A percentile compares a stretch with the other conserved stretches of the same genome.
Conservation (phyloP, 2,888 invertebrate species). For the Neoascia interrupta region DNA sequence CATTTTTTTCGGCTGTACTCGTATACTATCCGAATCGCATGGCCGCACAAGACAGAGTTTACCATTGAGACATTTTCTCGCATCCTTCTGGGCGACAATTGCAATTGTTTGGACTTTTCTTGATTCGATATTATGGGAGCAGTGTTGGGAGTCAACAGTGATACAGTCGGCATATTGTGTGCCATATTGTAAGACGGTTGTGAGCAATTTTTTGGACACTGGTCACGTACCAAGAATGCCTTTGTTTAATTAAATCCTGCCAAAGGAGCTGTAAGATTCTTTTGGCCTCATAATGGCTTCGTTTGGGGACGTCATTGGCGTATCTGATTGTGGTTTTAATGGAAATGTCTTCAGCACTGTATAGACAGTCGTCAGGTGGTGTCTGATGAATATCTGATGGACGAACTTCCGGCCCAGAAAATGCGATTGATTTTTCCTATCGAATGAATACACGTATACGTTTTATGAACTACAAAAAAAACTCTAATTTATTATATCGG, state of each 20-base stretch:
- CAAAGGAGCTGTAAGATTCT: conserved; percentile 17
- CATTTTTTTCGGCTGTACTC: too few species aligned
- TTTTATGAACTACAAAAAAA: too few species aligned
- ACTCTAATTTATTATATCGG: too few species aligned
- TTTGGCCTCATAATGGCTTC: background rate
- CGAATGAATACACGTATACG: too few species aligned
- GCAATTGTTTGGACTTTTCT: background rate
- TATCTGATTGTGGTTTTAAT: too few species aligned
- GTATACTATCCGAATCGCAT: conserved; percentile 24
- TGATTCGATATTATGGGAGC: background rate
- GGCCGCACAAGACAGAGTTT: conserved; percentile 23
- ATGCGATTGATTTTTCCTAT: too few species aligned
- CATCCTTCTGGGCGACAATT: background rate
- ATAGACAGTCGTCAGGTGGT: too few species aligned
- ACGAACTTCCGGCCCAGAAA: too few species aligned
- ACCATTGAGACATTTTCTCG: too few species aligned
- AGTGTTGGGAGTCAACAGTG: background rate
- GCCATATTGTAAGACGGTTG: background rate
- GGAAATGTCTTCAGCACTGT: too few species aligned
- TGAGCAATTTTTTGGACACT: conserved; percentile 19
- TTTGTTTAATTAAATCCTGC: conserved; percentile 52
- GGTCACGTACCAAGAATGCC: conserved; percentile 38
- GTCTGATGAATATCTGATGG: too few species aligned
- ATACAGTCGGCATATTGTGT: conserved; percentile 6
- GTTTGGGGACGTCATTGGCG: background rate